Conservation (phyloP, 2,888 invertebrate species). For the Euclidia mi region DNA sequence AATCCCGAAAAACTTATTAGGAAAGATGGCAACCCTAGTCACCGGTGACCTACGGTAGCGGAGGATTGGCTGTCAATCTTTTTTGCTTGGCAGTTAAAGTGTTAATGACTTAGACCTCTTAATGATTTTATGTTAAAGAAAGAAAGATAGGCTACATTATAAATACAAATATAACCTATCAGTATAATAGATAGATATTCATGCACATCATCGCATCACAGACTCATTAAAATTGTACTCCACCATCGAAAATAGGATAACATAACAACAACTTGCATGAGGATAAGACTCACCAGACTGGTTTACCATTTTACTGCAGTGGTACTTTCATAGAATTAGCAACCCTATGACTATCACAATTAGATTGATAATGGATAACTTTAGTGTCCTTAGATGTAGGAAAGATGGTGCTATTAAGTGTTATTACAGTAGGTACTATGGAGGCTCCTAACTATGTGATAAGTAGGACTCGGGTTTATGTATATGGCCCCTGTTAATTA, state of each 20-base stretch:
- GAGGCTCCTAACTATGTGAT: background rate
- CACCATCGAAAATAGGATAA: constrained; percentile 16
- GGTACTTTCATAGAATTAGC: constrained; percentile 18
- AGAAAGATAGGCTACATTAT: too few relatives aligned
- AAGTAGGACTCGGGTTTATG: background rate
- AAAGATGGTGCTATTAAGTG: constrained; percentile 3
- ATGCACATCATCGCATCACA: background rate
- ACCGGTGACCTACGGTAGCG: too few relatives aligned
- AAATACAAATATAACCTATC: too few relatives aligned
- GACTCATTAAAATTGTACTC: constrained; percentile 18
- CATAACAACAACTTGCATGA: constrained; percentile 15
- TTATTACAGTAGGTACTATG: background rate
- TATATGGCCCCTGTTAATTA: background rate
- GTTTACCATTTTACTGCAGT: constrained; percentile 28
- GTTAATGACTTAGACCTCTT: too few relatives aligned
- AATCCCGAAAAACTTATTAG: too few relatives aligned
- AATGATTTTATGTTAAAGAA: too few relatives aligned
- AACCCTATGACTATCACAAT: constrained; percentile 12
- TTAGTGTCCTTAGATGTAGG: background rate
- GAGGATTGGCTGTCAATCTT: too few relatives aligned
- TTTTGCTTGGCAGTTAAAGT: too few relatives aligned
- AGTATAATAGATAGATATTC: background rate
- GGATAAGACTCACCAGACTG: constrained; percentile 14
- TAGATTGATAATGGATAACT: constrained; percentile 10
- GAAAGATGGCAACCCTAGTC: too few relatives aligned